These are phyloP conservation scores for Sebastes dallii DNA, from an alignment of 2,797 vertebrate genomes.

Conservation along the genomic window DNA sequence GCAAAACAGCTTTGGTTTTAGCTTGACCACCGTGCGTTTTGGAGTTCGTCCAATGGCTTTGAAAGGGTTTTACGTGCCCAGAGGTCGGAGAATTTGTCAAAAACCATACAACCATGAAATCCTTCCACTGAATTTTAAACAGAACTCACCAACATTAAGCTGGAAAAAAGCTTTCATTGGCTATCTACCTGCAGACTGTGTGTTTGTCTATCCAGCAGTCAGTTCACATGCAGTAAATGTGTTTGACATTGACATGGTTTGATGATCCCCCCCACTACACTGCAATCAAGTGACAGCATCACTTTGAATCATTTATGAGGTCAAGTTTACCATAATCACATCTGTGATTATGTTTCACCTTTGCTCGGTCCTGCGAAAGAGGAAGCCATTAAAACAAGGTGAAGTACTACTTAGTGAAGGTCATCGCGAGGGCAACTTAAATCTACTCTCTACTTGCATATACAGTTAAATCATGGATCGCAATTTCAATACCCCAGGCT, in stretches of 20 bases:
- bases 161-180: neutral
- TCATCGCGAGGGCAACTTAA: slow-evolving; percentile 17
- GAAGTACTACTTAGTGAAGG: slow-evolving; percentile 36
- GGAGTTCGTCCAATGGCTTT: slow-evolving; percentile 17
- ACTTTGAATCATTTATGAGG: slow-evolving; percentile 54
- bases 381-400: slow-evolving; percentile 25
- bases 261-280: slow-evolving; percentile 3
- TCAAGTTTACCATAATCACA: slow-evolving; percentile 35
- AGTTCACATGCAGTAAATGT: neutral
- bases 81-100: slow-evolving; percentile 16
- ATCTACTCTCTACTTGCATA: slow-evolving; percentile 11
- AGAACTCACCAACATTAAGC: neutral
- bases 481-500: slow-evolving; percentile 9
- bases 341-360: slow-evolving; percentile 32
- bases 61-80: neutral
- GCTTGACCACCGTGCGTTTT: slow-evolving; percentile 3
- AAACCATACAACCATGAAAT: slow-evolving; percentile 29
- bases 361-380: neutral
- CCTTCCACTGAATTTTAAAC: slow-evolving; percentile 8
- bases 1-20: slow-evolving; percentile 33
- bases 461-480: slow-evolving; percentile 12
- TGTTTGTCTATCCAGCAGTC: slow-evolving; percentile 21
- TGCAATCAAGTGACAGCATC: slow-evolving; percentile 27
- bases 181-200: neutral
- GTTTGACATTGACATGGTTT: slow-evolving; percentile 28